A percentile compares a stretch with the other conserved stretches of the same genome.
These are phyloP conservation scores for Mungos mungo DNA, from an alignment of 2,113 vertebrate genomes.

Conservation along the genomic window DNA sequence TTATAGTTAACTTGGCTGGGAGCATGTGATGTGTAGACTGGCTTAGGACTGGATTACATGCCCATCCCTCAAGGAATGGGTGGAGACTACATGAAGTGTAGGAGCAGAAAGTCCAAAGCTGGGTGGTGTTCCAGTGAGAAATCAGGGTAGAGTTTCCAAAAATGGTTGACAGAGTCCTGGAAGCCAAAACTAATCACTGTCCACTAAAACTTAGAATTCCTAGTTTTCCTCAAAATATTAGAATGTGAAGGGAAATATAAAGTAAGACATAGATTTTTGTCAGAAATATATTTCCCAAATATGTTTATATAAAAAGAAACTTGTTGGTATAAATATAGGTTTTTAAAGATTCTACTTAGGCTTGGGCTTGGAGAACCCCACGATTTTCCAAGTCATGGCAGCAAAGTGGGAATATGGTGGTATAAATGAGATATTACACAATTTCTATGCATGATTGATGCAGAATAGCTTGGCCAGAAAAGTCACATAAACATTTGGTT, in stretches of 20 bases:
- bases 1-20: background rate
- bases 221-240: background rate
- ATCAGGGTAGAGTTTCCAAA: background rate
- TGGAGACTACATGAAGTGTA: background rate
- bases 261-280: background rate
- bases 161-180: background rate
- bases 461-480: background rate
- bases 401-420: background rate
- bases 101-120: background rate
- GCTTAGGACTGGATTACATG: background rate
- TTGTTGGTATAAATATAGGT: background rate
- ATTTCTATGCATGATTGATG: background rate
- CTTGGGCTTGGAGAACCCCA: background rate
- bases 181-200: background rate
- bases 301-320: background rate
- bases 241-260: background rate
- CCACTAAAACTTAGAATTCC: background rate
- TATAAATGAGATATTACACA: background rate
- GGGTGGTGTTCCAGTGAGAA: background rate
- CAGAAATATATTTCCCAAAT: background rate
- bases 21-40: background rate
- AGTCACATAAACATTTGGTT: background rate
- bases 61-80: background rate
- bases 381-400: background rate
- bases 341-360: background rate